A percentile compares a stretch with the other conserved stretches of the same genome.
Evolutionary conservation across 2,113 vertebrate species (phyloP).

Genomic region (Dasyurus viverrinus): DNA sequence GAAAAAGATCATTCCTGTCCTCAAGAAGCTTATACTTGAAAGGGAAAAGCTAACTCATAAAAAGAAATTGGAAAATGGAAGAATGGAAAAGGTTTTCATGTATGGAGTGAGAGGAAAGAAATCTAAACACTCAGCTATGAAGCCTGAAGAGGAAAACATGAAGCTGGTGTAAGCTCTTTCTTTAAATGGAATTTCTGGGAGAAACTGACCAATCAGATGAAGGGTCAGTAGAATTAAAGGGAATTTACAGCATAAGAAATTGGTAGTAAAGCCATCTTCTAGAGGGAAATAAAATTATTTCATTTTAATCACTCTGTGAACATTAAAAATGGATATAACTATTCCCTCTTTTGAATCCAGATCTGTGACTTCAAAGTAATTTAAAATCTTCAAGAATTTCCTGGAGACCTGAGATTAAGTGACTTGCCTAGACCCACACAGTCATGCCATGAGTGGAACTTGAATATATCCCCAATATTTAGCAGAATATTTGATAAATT

Average conservation of each 20-base stretch:
- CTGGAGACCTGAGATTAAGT: background rate
- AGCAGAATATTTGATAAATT: background rate
- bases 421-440: background rate
- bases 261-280: background rate
- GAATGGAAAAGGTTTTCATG: background rate
- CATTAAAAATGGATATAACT: background rate
- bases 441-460: background rate
- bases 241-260: background rate
- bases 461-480: background rate
- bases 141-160: background rate
- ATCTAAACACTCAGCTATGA: background rate
- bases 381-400: background rate
- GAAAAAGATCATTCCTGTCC: background rate
- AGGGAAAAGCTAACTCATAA: background rate
- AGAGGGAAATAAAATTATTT: background rate
- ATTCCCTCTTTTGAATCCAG: background rate
- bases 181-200: background rate
- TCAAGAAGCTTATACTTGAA: background rate
- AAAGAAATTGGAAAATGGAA: background rate
- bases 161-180: background rate
- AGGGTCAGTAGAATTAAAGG: background rate
- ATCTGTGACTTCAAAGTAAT: background rate
- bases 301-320: background rate
- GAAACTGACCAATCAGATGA: background rate
- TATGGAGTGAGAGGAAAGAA: background rate